Base-by-base conservation (phyloP, 2,888 invertebrate species). In the Volucella zonaria region DNA sequence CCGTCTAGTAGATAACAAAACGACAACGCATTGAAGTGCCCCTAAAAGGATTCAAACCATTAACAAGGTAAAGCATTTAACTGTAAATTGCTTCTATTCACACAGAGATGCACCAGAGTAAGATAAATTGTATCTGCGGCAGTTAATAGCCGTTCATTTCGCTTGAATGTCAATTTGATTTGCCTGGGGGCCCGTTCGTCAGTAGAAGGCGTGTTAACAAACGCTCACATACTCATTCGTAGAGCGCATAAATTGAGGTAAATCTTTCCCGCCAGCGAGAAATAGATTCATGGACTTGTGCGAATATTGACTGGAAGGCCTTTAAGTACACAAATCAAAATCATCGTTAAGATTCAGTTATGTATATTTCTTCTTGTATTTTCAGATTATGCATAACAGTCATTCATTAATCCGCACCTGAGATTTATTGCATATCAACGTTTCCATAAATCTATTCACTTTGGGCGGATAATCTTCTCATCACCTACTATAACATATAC, bases 11-110 rank as follows among this genome's bases (percentile, higher is more conserved):
- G n/a, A 49, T 49, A 2, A 9, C 42, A 42, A n/a, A n/a, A 43
- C 10, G 42, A 42, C n/a, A 45, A 0, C 12, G 14, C 58, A 70
- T 0, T 31, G 59, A 23, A 8, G 51, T 45, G 11, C 49, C 1
- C 42, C 61, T 18, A 56, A 51, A 54, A 62, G 43, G 38, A 51
- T 38, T 61, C 6, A 43, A 52, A 23, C 73, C 54, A 74, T 64
- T 54, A 56, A 23, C 66, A 75, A 75, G 75, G 75, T 75, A 23
- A 58, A 58, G 14, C 31, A 56, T 58, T 66, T 58, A 66, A 43
- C 49, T 58, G 56, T 38, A 66, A 56, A 56, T 64, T 64, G n/a
- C 58, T 12, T 6, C 67, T 54, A 54, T 23, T n/a, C 38, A n/a
- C 31, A 38, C 10, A n/a, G 23, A 42, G 40, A 6, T 75, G 75